These are phyloP conservation scores for Cataglyphis albicans DNA, from an alignment of 2,888 invertebrate species.

Conservation along the genomic window DNA sequence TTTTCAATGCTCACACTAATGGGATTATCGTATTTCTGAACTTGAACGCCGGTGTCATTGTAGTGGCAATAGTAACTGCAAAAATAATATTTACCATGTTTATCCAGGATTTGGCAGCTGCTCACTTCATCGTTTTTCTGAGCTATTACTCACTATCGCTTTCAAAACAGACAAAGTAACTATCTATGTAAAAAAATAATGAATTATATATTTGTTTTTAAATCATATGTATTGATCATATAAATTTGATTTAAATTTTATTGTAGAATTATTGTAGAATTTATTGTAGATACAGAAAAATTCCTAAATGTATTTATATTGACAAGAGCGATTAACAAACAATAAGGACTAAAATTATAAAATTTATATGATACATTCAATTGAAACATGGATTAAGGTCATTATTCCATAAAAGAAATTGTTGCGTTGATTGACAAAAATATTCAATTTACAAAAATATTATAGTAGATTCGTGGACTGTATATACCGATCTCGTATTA, in stretches of 20 bases:
- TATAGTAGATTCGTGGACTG: neutral
- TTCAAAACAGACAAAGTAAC: slow-evolving; percentile 68
- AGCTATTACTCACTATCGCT: slow-evolving; percentile 58
- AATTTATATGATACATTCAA: too few species aligned
- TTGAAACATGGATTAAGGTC: too few species aligned
- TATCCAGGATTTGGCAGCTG: too few species aligned
- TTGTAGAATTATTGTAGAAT: neutral
- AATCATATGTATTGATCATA: neutral
- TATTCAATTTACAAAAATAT: neutral
- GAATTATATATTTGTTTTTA: neutral
- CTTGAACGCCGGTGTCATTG: too few species aligned
- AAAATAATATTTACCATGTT: too few species aligned
- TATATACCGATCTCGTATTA: neutral
- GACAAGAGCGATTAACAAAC: neutral
- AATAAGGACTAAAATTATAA: neutral
- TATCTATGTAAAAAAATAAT: slow-evolving; percentile 48
- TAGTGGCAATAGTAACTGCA: too few species aligned
- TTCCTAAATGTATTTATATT: neutral
- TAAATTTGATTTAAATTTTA: neutral
- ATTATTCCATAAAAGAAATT: neutral
- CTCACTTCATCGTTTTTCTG: too few species aligned
- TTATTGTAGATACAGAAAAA: neutral
- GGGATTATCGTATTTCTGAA: too few species aligned
- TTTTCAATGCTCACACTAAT: too few species aligned
- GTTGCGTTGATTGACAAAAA: neutral